phyloP scores from a whole-genome alignment of 2,888 invertebrate species.

The Leptinotarsa juncta region DNA sequence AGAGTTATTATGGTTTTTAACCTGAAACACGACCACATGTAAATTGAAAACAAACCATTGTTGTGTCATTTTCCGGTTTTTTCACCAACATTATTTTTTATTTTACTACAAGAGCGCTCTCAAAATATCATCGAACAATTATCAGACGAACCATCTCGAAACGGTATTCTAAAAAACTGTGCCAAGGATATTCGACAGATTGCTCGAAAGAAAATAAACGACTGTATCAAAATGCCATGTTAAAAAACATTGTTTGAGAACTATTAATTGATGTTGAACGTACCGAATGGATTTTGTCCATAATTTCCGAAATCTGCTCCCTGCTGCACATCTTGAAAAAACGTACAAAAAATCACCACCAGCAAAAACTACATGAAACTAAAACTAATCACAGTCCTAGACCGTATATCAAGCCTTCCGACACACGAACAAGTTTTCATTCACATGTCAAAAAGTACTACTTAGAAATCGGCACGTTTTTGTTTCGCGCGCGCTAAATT shows the following conservation, averaged over 20 bases:
- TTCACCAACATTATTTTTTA: background rate
- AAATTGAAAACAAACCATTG: too few species aligned
- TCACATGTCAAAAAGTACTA: slow-evolving; percentile 7
- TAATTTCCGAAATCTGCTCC: slow-evolving; percentile 77
- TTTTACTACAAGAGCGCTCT: background rate
- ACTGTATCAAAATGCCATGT: background rate
- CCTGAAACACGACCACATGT: too few species aligned
- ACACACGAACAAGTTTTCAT: background rate
- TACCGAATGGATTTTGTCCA: slow-evolving; percentile 82
- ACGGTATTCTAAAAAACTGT: slow-evolving; percentile 9
- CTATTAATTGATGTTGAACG: slow-evolving; percentile 61
- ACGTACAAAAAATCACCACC: slow-evolving; percentile 21
- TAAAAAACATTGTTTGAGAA: background rate
- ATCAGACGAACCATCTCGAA: background rate
- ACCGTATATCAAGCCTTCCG: background rate
- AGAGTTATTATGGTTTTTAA: too few species aligned
- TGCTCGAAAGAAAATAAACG: background rate
- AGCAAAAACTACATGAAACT: background rate
- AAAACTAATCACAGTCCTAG: background rate
- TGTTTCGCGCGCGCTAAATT: slow-evolving; percentile 11
- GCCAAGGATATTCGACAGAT: slow-evolving; percentile 3
- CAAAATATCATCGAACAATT: background rate
- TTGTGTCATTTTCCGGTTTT: too few species aligned
- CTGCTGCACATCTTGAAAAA: slow-evolving; percentile 72
- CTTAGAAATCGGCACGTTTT: slow-evolving; percentile 10